A percentile compares a stretch with the other conserved stretches of the same genome.
phyloP scores from a whole-genome alignment of 2,888 invertebrate genomes.

The Carcina quercana region DNA sequence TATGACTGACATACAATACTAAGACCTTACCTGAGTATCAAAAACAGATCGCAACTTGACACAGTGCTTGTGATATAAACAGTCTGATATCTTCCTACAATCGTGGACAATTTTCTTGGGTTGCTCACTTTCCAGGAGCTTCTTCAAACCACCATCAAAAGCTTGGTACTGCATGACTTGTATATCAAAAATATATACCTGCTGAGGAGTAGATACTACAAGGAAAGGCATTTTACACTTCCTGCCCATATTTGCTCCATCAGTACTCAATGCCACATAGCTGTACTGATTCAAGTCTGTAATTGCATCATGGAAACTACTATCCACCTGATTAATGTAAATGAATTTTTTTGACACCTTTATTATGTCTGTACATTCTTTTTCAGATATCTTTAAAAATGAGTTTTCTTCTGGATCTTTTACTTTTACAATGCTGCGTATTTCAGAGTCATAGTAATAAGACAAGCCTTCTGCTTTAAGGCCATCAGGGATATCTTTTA shows the following conservation, averaged over 20 bases:
- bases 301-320: conserved; percentile 52
- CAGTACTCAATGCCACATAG: conserved; percentile 54
- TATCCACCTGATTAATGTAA: conserved; percentile 65
- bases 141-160: conserved; percentile 65
- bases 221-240: conserved; percentile 67
- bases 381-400: conserved; percentile 52
- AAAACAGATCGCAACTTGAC: conserved; percentile 73
- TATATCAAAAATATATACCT: conserved; percentile 67
- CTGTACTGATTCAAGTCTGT: conserved; percentile 46
- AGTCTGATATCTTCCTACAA: conserved; percentile 72
- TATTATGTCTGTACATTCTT: conserved; percentile 56
- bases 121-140: conserved; percentile 52
- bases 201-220: conserved; percentile 53
- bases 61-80: conserved; percentile 73
- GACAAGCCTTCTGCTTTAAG: conserved; percentile 45
- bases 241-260: conserved; percentile 64
- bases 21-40: conserved; percentile 69
- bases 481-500: conserved; percentile 48
- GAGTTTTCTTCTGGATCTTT: conserved; percentile 41
- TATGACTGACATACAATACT: too few species aligned
- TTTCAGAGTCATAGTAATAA: conserved; percentile 59
- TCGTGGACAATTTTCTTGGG: conserved; percentile 76
- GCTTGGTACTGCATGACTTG: conserved; percentile 65
- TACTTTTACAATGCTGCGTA: conserved; percentile 55
- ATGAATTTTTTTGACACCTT: conserved; percentile 55